Evolutionary conservation across 2,113 vertebrate genomes (phyloP), one percentile per base, ranked within the genome.

Genomic region (Melanocharis versteri): DNA sequence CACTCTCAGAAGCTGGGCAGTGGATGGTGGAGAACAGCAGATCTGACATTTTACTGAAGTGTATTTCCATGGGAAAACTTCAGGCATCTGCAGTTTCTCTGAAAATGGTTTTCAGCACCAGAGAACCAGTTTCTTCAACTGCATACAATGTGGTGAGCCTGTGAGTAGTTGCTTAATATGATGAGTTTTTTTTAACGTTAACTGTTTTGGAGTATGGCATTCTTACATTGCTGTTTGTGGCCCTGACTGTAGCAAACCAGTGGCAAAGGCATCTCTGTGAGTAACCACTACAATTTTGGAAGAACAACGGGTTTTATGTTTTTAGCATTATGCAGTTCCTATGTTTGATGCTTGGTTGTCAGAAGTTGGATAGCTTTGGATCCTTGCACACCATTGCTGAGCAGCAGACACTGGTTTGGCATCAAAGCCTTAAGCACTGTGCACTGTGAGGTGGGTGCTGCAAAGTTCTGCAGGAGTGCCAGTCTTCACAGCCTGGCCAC

Each of bases 391-490:
- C 9, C 23, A 7, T 27, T 78, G 50, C 79, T 79, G 51, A 28
- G 48, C 18, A 35, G 39, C 39, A 54, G 57, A 31, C 35, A 8
- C 23, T 62, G 62, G 30, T 75, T 48, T 58, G 53, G 10, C 44
- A n/a, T 57, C 2, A 7, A 53, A 75, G 42, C 50, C 3, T 0
- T 56, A 28, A 44, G 18, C 24, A 26, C 45, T 31, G 40, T 60
- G 56, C 3, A 0, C n/a, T 71, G 44, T 10, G 0, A 3, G 42
- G 24, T 50, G 14, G 1, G 6, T 19, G 31, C 61, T 86, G 51
- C 51, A 30, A 27, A 75, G 45, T 42, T 61, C 79, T 65, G 48
- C 2, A 0, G 40, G 39, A 33, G 8, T 31, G 11, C 33, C 42
- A 21, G 20, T 24, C 15, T 40, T 53, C 48, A n/a, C 26, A 77